phyloP scores from a whole-genome alignment of 2,113 vertebrate genomes.

The Mastomys natalensis region DNA sequence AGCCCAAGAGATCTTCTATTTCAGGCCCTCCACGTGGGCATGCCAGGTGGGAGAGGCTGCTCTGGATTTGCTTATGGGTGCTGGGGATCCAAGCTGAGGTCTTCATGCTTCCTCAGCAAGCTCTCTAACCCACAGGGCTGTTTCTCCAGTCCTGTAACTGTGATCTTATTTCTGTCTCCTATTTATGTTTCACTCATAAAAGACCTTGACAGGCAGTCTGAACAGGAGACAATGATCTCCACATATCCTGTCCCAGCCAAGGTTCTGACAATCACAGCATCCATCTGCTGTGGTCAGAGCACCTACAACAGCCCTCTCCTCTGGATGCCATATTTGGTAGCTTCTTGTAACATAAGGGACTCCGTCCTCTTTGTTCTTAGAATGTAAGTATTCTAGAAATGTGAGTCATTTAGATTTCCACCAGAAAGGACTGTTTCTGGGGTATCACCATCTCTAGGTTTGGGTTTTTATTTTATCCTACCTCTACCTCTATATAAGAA shows the following conservation, averaged over 20 bases:
- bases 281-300: neutral
- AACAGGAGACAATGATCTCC: neutral
- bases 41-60: neutral
- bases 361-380: neutral
- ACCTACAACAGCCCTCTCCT: neutral
- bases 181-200: neutral
- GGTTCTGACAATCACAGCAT: neutral
- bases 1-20: neutral
- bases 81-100: neutral
- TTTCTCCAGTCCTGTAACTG: neutral
- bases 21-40: too few species aligned
- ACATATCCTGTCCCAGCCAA: neutral
- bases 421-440: neutral
- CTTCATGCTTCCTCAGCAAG: neutral
- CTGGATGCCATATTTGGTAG: neutral
- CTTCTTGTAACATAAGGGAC: neutral
- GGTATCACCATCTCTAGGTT: neutral
- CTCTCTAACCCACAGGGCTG: neutral
- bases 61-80: neutral
- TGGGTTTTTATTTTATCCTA: neutral
- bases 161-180: slow-evolving; percentile 10
- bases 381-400: neutral
- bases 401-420: neutral
- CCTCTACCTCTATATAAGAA: neutral
- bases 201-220: neutral